Conservation (phyloP, 1,140 invertebrate species). For the honey bee (Apis mellifera) region Amel_HAv3.1 CM009932.2:6649001-6649500, state of each 20-base stretch:
- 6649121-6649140: background rate
- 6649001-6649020: too few species aligned
- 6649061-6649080: too few species aligned
- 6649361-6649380: constrained; percentile 13
- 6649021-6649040: too few species aligned
- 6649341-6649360: constrained; percentile 71
- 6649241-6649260: constrained; percentile 32
- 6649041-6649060: too few species aligned
- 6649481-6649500: too few species aligned
- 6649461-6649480: background rate
- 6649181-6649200: background rate
- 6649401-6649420: constrained; percentile 11
- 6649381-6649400: background rate
- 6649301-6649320: constrained; percentile 34
- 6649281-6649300: constrained; percentile 30
- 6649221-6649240: background rate
- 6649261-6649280: constrained; percentile 49
- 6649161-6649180: background rate
- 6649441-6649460: background rate
- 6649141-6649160: background rate
- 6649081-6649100: too few species aligned
- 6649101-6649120: too few species aligned
- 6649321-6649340: constrained; percentile 70
- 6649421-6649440: constrained; percentile 29
- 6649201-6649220: background rate